A percentile compares a stretch with the other conserved stretches of the same genome.
These are phyloP conservation scores for Dryobotodes eremita DNA, from an alignment of 2,888 invertebrate genomes.

Conservation along the genomic window DNA sequence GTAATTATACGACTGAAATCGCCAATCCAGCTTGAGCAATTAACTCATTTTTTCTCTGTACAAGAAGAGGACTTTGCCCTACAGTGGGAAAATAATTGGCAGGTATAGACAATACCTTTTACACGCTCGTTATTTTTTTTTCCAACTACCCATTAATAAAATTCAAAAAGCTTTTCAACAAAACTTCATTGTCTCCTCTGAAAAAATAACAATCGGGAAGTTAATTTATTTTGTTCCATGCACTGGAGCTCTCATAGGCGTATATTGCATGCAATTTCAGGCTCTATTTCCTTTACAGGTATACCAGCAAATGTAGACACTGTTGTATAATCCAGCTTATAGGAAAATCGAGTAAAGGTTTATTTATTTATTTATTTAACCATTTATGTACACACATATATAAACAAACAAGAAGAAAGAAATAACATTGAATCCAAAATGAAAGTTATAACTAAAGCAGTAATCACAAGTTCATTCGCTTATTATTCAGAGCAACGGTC, in stretches of 20 bases:
- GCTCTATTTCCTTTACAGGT: slow-evolving; percentile 32
- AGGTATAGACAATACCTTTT: not conserved
- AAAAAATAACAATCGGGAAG: slow-evolving; percentile 38
- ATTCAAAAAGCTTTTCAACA: not conserved
- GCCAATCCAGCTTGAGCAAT: not conserved
- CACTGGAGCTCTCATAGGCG: slow-evolving; percentile 9
- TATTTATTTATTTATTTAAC: too few species aligned
- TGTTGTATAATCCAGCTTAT: slow-evolving; percentile 9
- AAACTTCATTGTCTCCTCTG: slow-evolving; percentile 19
- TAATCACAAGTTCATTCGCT: too few species aligned
- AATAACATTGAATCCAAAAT: too few species aligned
- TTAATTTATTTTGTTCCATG: slow-evolving; percentile 39
- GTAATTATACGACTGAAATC: not conserved
- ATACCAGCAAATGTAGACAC: not conserved
- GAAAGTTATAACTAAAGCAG: too few species aligned
- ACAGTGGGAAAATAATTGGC: not conserved
- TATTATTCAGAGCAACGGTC: too few species aligned
- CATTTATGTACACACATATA: too few species aligned
- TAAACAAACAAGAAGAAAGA: too few species aligned
- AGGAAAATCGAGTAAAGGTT: slow-evolving; percentile 2
- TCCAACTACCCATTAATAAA: not conserved
- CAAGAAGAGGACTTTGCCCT: too few species aligned
- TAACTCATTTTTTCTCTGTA: not conserved
- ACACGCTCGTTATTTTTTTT: not conserved
- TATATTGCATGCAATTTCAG: slow-evolving; percentile 52